Evolutionary conservation across 2,888 invertebrate species (phyloP).

Genomic region (Cephonodes hylas): DNA sequence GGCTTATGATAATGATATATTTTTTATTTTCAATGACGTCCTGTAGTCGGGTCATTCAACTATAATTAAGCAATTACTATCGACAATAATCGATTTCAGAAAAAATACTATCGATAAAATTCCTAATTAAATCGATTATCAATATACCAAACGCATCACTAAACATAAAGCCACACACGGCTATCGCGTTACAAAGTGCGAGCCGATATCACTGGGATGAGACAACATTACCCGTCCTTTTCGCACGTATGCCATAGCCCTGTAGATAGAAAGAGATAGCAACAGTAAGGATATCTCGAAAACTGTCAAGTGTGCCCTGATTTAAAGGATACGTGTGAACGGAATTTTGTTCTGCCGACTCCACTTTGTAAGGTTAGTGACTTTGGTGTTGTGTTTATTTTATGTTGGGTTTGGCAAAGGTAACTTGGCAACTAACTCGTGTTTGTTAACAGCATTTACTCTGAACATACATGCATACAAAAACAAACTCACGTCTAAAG

Average conservation of each 20-base stretch:
- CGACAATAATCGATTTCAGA: background rate
- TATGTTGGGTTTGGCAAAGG: background rate
- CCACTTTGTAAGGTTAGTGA: conserved; percentile 11
- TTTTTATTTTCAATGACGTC: no score
- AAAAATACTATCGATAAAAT: background rate
- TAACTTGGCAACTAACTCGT: no score
- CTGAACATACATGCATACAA: no score
- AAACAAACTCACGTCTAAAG: no score
- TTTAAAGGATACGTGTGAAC: conserved; percentile 35
- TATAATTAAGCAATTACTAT: no score
- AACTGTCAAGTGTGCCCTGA: conserved; percentile 61
- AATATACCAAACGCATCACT: conserved; percentile 37
- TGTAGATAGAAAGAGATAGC: conserved; percentile 32
- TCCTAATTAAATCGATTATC: conserved; percentile 26
- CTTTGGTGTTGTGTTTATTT: background rate
- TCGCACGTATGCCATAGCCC: conserved; percentile 18
- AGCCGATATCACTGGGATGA: conserved; percentile 39
- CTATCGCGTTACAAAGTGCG: conserved; percentile 65
- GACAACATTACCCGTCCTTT: conserved; percentile 32
- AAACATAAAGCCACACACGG: conserved; percentile 53
- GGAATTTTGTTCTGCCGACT: conserved; percentile 6
- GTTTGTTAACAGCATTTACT: no score
- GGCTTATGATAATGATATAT: no score
- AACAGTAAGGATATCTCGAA: conserved; percentile 61
- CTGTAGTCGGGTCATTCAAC: no score